Evolutionary conservation across 1,140 invertebrate species (phyloP).

Genomic region (Diprion similis): DNA sequence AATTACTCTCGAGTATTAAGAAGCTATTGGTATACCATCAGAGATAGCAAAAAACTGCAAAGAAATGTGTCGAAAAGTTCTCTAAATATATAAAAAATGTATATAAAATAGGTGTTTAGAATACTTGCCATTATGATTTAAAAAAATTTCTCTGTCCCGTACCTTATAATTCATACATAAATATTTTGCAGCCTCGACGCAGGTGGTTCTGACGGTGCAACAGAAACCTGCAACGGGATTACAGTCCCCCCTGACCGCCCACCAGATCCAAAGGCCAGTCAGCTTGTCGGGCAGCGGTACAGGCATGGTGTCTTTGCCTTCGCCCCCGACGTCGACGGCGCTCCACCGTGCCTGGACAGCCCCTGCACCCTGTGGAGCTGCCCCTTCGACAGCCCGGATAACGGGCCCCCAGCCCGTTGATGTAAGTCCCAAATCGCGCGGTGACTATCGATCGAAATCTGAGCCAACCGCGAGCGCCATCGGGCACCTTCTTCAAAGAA

Average conservation of each 20-base stretch:
- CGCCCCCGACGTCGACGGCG: constrained; percentile 46
- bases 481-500: background rate
- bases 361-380: constrained; percentile 49
- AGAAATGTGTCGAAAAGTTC: too few relatives aligned
- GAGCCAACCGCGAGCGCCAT: background rate
- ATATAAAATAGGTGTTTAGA: too few relatives aligned
- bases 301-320: constrained; percentile 49
- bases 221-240: constrained; percentile 57
- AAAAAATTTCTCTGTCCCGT: too few relatives aligned
- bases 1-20: too few relatives aligned
- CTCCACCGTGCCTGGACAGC: constrained; percentile 49
- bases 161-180: too few relatives aligned
- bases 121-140: too few relatives aligned
- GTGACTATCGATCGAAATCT: background rate
- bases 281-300: constrained; percentile 46
- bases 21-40: too few relatives aligned
- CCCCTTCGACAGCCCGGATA: constrained; percentile 67
- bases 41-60: too few relatives aligned
- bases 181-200: constrained; percentile 64
- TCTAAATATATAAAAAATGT: too few relatives aligned
- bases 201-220: constrained; percentile 70
- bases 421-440: constrained; percentile 67
- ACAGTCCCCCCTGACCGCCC: constrained; percentile 29
- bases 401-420: constrained; percentile 90
- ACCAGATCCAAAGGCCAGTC: constrained; percentile 50